These are phyloP conservation scores for Forbesichthys agassizii DNA, from an alignment of 2,113 vertebrate genomes.

Conservation along the genomic window DNA sequence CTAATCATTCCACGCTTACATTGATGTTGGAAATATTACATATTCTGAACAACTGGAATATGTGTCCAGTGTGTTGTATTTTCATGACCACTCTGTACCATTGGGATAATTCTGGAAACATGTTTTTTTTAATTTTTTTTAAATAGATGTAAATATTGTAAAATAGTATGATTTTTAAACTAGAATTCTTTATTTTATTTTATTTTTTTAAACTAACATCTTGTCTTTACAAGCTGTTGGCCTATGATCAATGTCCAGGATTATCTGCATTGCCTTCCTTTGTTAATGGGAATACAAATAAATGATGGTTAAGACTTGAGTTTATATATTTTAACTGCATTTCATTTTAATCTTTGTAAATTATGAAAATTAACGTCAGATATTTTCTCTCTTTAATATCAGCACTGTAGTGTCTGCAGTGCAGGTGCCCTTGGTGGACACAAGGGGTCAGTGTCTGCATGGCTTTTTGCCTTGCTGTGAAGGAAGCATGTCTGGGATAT, in stretches of 20 bases:
- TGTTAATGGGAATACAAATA: conserved; percentile 76
- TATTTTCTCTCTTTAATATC: no score
- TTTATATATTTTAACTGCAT: not conserved
- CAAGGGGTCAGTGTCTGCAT: conserved; percentile 58
- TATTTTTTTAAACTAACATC: conserved; percentile 51
- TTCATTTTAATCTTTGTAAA: not conserved
- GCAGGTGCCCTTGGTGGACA: conserved; percentile 31
- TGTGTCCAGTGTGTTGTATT: conserved; percentile 35
- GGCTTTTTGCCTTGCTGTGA: not conserved
- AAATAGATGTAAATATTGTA: conserved; percentile 71
- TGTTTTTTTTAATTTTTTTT: conserved; percentile 43
- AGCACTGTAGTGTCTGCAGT: not conserved
- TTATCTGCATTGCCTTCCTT: conserved; percentile 61
- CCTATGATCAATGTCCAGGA: conserved; percentile 65
- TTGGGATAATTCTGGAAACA: conserved; percentile 17
- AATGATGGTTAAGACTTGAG: conserved; percentile 27
- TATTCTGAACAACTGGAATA: not conserved
- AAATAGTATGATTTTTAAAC: conserved; percentile 60
- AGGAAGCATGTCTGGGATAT: not conserved
- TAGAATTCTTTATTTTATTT: conserved; percentile 35
- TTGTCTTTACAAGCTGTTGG: conserved; percentile 8
- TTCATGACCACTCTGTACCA: conserved; percentile 38
- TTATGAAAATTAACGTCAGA: no score
- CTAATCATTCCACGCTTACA: not conserved
- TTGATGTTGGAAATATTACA: not conserved